phyloP scores from a whole-genome alignment of 2,113 vertebrate species.

The Pelusios castaneus region DNA sequence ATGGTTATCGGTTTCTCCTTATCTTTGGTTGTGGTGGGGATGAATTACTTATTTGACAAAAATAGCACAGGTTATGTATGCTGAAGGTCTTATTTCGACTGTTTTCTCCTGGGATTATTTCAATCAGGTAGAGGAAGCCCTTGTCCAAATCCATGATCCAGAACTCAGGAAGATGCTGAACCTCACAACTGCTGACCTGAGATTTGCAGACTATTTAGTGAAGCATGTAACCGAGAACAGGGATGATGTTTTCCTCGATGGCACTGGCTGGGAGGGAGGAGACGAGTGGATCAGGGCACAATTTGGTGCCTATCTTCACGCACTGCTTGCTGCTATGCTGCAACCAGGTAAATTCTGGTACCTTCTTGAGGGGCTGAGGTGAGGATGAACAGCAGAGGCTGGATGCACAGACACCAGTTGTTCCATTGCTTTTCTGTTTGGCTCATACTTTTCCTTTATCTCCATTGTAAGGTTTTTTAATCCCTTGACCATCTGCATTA shows the following conservation, averaged over 20 bases:
- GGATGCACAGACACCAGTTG: neutral
- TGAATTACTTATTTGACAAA: neutral
- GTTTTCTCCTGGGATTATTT: constrained; percentile 26
- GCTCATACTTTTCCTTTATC: neutral
- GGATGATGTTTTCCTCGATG: constrained; percentile 95
- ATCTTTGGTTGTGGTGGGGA: neutral
- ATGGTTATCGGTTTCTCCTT: neutral
- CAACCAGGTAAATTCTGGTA: constrained; percentile 82
- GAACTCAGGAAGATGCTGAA: constrained; percentile 89
- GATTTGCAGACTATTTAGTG: constrained; percentile 93
- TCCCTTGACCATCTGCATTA: neutral
- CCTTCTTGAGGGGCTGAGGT: neutral
- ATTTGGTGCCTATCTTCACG: constrained; percentile 92
- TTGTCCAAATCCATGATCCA: constrained; percentile 90
- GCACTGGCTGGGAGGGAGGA: constrained; percentile 98
- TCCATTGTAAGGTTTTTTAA: neutral
- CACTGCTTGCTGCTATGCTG: constrained; percentile 88
- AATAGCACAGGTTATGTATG: neutral
- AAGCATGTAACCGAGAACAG: constrained; percentile 95
- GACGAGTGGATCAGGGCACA: constrained; percentile 99
- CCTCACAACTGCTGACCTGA: constrained; percentile 93
- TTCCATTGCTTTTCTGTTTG: neutral
- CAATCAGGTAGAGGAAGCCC: constrained; percentile 90
- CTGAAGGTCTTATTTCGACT: neutral
- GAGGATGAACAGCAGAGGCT: neutral